Conservation (phyloP, 2,113 vertebrate genomes). For the Tupaia tana region DNA sequence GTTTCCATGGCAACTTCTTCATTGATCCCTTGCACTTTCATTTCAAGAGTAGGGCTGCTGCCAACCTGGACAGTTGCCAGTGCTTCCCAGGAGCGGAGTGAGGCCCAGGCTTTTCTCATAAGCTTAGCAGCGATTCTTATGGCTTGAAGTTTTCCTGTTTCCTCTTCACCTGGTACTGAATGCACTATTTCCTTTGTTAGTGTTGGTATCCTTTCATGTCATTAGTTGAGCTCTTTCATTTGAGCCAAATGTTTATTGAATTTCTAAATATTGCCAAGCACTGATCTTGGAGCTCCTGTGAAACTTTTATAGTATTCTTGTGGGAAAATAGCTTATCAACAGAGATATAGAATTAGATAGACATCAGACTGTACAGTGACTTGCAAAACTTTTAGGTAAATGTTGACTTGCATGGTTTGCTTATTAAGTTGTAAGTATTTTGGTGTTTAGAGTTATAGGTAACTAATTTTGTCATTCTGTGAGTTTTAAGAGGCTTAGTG, state of each 20-base stretch:
- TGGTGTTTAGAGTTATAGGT: slow-evolving; percentile 12
- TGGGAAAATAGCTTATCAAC: background rate
- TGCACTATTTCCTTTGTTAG: background rate
- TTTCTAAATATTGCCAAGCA: background rate
- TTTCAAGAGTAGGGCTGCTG: background rate
- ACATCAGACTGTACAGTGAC: background rate
- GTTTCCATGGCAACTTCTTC: background rate
- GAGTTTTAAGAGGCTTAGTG: background rate
- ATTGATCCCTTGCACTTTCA: background rate
- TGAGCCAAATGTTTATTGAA: slow-evolving; percentile 16
- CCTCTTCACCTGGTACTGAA: background rate
- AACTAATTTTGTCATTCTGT: slow-evolving; percentile 39
- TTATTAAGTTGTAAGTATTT: slow-evolving; percentile 1
- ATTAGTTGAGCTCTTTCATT: background rate
- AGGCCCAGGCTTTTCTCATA: background rate
- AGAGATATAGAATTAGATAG: background rate
- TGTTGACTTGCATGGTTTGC: background rate
- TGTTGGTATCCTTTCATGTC: background rate
- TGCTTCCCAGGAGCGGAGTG: background rate
- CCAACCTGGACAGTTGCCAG: too few relatives aligned
- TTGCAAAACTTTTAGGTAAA: background rate
- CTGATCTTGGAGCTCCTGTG: background rate
- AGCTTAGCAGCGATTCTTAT: background rate
- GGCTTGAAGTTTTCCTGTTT: background rate
- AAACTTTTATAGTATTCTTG: background rate